phyloP scores from a whole-genome alignment of 2,888 invertebrate species.

The Hololepta plana region DNA sequence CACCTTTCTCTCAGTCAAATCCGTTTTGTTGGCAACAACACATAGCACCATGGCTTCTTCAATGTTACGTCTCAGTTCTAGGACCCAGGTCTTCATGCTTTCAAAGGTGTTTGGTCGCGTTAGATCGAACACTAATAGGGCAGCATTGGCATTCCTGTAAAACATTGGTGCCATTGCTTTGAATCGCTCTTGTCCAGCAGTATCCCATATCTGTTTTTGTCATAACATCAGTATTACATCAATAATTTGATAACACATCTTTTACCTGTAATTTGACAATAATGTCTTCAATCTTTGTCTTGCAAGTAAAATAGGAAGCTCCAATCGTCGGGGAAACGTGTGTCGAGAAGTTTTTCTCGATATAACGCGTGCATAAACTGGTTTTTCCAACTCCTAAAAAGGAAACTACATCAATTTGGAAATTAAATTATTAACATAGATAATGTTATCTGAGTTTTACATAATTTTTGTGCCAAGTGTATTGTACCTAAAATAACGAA shows the following conservation, averaged over 20 bases:
- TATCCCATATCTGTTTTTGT: conserved; percentile 61
- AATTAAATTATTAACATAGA: conserved; percentile 4
- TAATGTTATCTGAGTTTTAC: conserved; percentile 1
- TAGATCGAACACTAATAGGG: conserved; percentile 73
- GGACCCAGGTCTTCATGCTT: conserved; percentile 74
- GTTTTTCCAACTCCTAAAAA: conserved; percentile 79
- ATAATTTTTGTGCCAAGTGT: no score
- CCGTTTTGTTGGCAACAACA: conserved; percentile 74
- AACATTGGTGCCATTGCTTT: conserved; percentile 91
- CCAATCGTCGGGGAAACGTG: conserved; percentile 73
- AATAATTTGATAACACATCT: conserved; percentile 2
- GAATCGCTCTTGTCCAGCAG: conserved; percentile 76
- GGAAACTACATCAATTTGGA: conserved; percentile 2
- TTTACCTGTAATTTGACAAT: conserved; percentile 60
- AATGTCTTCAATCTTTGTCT: conserved; percentile 50
- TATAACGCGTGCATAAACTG: conserved; percentile 63
- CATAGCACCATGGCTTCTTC: conserved; percentile 62
- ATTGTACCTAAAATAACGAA: no score
- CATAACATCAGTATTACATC: conserved; percentile 1
- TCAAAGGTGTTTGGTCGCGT: conserved; percentile 56
- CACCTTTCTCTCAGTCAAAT: no score
- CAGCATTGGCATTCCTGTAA: conserved; percentile 81
- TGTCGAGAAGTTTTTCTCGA: conserved; percentile 57
- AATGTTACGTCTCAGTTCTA: conserved; percentile 58
- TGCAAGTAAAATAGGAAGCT: conserved; percentile 78